These are phyloP conservation scores for Tortricodes alternella DNA, from an alignment of 2,888 invertebrate species.

Conservation along the genomic window DNA sequence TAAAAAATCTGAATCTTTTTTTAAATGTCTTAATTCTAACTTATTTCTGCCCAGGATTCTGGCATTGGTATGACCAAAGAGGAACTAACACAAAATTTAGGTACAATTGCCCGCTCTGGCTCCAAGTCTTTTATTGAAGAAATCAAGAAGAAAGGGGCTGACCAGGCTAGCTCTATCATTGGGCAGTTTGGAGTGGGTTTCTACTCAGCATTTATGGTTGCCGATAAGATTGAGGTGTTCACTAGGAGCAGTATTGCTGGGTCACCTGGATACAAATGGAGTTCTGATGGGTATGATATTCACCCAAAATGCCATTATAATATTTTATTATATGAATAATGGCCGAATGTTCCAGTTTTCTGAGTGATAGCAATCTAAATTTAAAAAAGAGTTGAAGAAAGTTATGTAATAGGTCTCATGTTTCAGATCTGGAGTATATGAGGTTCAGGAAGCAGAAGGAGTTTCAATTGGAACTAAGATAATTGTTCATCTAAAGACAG, in stretches of 20 bases:
- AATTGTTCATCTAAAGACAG: slow-evolving; percentile 93
- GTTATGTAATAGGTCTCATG: no score
- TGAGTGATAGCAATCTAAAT: no score
- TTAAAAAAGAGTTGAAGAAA: no score
- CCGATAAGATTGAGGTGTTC: slow-evolving; percentile 96
- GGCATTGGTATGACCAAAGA: slow-evolving; percentile 98
- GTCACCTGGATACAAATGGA: slow-evolving; percentile 92
- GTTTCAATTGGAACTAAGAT: slow-evolving; percentile 96
- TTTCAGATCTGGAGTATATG: slow-evolving; percentile 91
- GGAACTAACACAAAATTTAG: slow-evolving; percentile 94
- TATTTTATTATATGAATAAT: no score
- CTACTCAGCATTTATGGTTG: slow-evolving; percentile 99
- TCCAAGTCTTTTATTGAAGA: slow-evolving; percentile 96
- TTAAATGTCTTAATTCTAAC: neutral
- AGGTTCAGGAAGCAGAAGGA: slow-evolving; percentile 92
- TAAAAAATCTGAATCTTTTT: no score
- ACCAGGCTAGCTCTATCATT: slow-evolving; percentile 89
- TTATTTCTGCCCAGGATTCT: slow-evolving; percentile 85
- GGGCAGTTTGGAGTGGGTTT: slow-evolving; percentile 99
- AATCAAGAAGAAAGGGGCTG: slow-evolving; percentile 85
- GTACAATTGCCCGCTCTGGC: slow-evolving; percentile 97
- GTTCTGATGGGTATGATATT: slow-evolving; percentile 91
- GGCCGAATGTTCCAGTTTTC: no score
- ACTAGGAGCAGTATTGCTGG: slow-evolving; percentile 87
- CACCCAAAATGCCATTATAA: neutral